A percentile compares a stretch with the other conserved stretches of the same genome.
These are phyloP conservation scores for Blomia tropicalis DNA, from an alignment of 2,888 invertebrate species.

Conservation along the genomic window DNA sequence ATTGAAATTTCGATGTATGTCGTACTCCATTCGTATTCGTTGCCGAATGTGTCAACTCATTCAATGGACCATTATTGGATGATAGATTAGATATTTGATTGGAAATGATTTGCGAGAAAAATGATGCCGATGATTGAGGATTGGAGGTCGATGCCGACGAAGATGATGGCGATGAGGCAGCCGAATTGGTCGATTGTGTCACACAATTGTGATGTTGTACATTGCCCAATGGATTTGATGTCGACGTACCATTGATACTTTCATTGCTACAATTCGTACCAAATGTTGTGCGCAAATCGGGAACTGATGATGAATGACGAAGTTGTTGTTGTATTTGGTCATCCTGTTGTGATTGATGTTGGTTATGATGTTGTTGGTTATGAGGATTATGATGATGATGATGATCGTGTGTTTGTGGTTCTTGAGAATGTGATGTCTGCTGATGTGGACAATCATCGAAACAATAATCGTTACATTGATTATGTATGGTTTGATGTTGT, in stretches of 20 bases:
- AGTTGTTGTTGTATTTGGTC: too few species aligned
- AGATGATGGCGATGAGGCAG: slow-evolving; percentile 16
- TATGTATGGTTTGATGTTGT: not conserved
- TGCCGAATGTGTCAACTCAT: not conserved
- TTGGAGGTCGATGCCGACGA: slow-evolving; percentile 21
- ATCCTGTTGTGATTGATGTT: not conserved
- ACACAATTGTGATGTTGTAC: too few species aligned
- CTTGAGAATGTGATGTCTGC: too few species aligned
- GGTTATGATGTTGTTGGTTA: too few species aligned
- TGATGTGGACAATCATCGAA: too few species aligned
- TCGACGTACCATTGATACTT: not conserved
- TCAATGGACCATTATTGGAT: not conserved
- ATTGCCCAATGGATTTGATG: not conserved
- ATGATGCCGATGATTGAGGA: slow-evolving; percentile 14
- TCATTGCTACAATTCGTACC: not conserved
- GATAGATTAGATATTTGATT: not conserved
- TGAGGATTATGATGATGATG: not conserved
- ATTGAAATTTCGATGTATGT: slow-evolving; percentile 55
- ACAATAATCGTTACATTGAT: slow-evolving; percentile 24
- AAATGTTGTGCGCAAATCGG: slow-evolving; percentile 25
- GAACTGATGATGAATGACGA: slow-evolving; percentile 29
- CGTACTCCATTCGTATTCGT: not conserved
- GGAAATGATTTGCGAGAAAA: slow-evolving; percentile 21
- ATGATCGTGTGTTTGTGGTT: slow-evolving; percentile 2
- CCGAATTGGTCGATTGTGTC: slow-evolving; percentile 12